Evolutionary conservation across 2,797 vertebrate genomes (phyloP), one percentile per base, ranked within the genome.

Genomic region (Argentina silus): DNA sequence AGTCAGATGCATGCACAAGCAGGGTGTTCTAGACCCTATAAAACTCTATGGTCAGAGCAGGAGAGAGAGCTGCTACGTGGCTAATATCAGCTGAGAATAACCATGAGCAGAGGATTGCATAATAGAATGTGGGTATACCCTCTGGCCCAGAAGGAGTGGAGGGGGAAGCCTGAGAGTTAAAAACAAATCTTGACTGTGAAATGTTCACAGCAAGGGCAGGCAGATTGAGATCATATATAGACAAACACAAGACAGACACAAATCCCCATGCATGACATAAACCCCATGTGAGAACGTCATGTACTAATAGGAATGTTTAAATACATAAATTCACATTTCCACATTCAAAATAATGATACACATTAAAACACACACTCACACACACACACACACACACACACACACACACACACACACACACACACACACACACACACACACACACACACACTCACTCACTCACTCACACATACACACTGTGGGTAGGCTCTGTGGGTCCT

Each of bases 381-480:
- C 3, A 15, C 6, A 15, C 12, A 55, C 6, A 7, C 19, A 21
- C n/a, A 57, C 7, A 23, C 17, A 10, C 1, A 27, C 17, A 59
- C 55, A 21, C 55, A 27, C 19, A 59, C 19, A 51, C 50, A 48
- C 3, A 17, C 6, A 50, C 69, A 51, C 45, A 70, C 45, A 48
- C 57, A 70, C 67, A 69, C 51, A 43, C 67, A 69, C 50, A 19
- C 27, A 69, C 67, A 59, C 55, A 45, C 51, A 56, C 67, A 19
- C n/a, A 44, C 51, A 55, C 23, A 17, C 51, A 57, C 15, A 42
- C 21, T 69, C 8, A 45, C 60, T 57, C 21, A 36, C 44, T 36
- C 7, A 45, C 69, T 48, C 7, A n/a, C 17, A 56, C n/a, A 70
- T 12, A 60, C 45, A 11, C 55, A 51, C 55, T n/a, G 27, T 36